phyloP scores from a whole-genome alignment of 2,888 invertebrate genomes.

The Ochropleura leucogaster region DNA sequence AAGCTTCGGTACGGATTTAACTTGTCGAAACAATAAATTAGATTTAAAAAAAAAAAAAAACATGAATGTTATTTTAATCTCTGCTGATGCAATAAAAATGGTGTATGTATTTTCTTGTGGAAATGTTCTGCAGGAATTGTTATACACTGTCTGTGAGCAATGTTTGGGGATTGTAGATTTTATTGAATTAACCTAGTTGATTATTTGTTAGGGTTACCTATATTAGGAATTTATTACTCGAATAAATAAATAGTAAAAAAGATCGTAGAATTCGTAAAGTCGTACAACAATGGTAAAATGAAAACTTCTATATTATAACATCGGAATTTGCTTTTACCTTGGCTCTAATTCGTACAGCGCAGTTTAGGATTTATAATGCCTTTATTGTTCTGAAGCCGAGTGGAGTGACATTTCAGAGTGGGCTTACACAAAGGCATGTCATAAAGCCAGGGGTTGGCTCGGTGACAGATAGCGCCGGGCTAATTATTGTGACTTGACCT shows the following conservation, averaged over 20 bases:
- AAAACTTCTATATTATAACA: not conserved
- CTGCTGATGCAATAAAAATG: conserved; percentile 2
- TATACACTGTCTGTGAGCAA: conserved; percentile 4
- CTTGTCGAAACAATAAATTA: conserved; percentile 4
- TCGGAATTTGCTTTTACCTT: not conserved
- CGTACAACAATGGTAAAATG: not conserved
- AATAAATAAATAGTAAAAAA: conserved; percentile 1
- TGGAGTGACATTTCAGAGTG: conserved; percentile 41
- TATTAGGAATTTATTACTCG: not conserved
- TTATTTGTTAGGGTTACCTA: not conserved
- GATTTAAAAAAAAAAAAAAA: not conserved
- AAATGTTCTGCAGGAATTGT: not conserved
- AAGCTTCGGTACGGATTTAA: conserved; percentile 3
- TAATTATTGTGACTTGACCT: conserved; percentile 56
- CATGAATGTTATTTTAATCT: conserved; percentile 1
- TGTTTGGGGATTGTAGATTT: conserved; percentile 4
- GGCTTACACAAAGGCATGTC: conserved; percentile 44
- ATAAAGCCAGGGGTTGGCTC: conserved; percentile 48
- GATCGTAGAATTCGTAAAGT: too few relatives aligned
- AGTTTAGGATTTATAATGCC: conserved; percentile 30
- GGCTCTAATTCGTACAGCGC: conserved; percentile 4
- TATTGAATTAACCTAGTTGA: not conserved
- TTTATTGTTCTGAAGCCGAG: conserved; percentile 43
- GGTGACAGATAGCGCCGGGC: conserved; percentile 45
- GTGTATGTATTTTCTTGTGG: not conserved